A percentile compares a stretch with the other conserved stretches of the same genome.
These are phyloP conservation scores for Babylonia areolata DNA, from an alignment of 1,140 invertebrate genomes.

Conservation along the genomic window DNA sequence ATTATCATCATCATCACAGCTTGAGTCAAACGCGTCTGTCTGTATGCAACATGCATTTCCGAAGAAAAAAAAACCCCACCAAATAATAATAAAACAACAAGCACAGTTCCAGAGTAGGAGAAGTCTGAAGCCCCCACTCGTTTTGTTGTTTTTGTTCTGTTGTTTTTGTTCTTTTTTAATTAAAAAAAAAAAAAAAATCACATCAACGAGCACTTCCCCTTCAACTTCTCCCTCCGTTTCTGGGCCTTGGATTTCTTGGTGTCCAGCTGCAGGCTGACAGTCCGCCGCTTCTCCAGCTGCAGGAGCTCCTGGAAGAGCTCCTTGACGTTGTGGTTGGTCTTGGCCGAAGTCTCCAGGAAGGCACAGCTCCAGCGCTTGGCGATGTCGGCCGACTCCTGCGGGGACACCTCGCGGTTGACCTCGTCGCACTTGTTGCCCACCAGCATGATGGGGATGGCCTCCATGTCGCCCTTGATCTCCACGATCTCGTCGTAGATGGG, in stretches of 20 bases:
- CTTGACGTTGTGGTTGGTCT: constrained; percentile 99
- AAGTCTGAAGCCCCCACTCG: too few species aligned
- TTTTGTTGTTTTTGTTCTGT: too few species aligned
- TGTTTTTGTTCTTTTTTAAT: too few species aligned
- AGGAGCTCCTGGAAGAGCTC: constrained; percentile 89
- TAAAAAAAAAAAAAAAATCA: constrained; percentile 48
- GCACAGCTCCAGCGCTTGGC: constrained; percentile 94
- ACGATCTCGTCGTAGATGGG: constrained; percentile 93
- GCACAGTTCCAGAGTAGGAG: too few species aligned
- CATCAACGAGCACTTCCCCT: constrained; percentile 77
- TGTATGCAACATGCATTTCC: too few species aligned
- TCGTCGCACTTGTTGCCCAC: constrained; percentile 87
- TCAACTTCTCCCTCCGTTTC: constrained; percentile 78
- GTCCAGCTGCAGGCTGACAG: constrained; percentile 94
- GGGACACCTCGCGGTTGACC: constrained; percentile 83
- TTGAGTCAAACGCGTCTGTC: too few species aligned
- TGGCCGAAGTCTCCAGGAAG: constrained; percentile 99
- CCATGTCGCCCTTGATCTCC: constrained; percentile 82
- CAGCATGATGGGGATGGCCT: constrained; percentile 76
- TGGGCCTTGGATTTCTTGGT: constrained; percentile 83
- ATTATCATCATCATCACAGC: too few species aligned
- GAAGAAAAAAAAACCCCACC: too few species aligned
- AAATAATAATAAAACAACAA: too few species aligned
- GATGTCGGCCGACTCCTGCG: constrained; percentile 88
- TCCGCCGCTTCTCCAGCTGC: constrained; percentile 96